Evolutionary conservation across 2,113 vertebrate genomes (phyloP).

Genomic region (Climacteris rufus): DNA sequence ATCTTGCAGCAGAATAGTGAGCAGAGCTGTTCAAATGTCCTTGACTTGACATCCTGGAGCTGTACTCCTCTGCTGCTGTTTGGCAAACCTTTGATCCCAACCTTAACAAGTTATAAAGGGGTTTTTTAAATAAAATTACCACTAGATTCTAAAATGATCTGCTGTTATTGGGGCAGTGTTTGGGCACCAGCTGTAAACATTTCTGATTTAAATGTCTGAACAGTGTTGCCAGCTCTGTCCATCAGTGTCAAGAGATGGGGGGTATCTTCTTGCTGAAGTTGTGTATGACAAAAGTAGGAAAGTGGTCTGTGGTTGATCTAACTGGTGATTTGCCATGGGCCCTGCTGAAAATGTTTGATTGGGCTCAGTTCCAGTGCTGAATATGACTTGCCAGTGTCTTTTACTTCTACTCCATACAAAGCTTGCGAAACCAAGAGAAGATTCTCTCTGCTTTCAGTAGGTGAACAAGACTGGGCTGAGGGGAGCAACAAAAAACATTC

Average conservation of each 20-base stretch:
- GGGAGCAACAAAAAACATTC: not conserved
- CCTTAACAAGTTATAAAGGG: not conserved
- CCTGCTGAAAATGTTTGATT: not conserved
- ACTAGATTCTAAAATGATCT: not conserved
- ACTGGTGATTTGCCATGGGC: not conserved
- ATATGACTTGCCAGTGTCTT: not conserved
- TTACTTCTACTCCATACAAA: not conserved
- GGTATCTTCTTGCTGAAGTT: not conserved
- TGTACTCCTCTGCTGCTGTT: not conserved
- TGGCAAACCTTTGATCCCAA: not conserved
- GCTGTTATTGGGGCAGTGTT: not conserved
- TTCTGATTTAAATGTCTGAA: not conserved
- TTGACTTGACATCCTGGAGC: not conserved
- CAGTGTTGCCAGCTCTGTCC: not conserved
- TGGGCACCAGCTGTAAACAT: not conserved
- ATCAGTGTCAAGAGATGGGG: fast-evolving
- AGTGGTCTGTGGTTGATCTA: not conserved
- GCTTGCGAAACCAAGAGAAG: not conserved
- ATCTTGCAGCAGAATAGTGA: not conserved
- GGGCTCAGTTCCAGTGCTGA: not conserved
- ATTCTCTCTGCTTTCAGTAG: not conserved
- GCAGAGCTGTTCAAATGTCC: not conserved
- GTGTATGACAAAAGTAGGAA: not conserved
- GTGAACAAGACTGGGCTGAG: not conserved
- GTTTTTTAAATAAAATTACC: not conserved